Percentiles rank a stretch among this genome's conserved stretches.
Conservation (phyloP, 2,888 invertebrate genomes). For the Aricia artaxerxes region DNA sequence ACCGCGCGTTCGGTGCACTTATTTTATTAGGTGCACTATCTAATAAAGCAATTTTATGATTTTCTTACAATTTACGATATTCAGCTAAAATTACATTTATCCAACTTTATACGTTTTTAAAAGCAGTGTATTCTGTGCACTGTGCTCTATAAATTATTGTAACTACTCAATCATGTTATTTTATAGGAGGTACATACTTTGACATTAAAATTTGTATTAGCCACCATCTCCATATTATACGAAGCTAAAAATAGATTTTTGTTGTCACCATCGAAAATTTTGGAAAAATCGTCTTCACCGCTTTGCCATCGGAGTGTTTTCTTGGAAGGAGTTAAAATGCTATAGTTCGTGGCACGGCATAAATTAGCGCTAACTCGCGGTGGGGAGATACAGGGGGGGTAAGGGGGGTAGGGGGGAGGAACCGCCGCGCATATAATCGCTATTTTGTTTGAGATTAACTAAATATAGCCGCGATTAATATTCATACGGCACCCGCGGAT, state of each 20-base stretch:
- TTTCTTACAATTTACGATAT: too few relatives aligned
- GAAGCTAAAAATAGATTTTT: background rate
- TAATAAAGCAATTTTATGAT: too few relatives aligned
- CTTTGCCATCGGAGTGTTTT: constrained; percentile 43
- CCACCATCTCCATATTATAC: background rate
- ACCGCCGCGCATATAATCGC: constrained; percentile 77
- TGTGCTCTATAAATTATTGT: too few relatives aligned
- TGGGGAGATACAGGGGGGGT: background rate
- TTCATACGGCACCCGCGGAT: constrained; percentile 55
- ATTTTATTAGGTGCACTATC: too few relatives aligned
- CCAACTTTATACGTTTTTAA: too few relatives aligned
- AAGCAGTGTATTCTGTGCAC: too few relatives aligned
- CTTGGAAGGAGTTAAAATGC: constrained; percentile 79
- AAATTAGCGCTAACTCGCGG: constrained; percentile 72
- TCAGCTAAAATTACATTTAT: too few relatives aligned
- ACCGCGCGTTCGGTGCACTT: too few relatives aligned
- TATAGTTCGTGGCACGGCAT: constrained; percentile 78
- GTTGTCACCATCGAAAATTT: constrained; percentile 29
- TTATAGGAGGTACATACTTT: too few relatives aligned
- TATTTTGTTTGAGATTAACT: constrained; percentile 76
- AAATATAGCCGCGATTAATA: constrained; percentile 68
- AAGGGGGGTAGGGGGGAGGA: constrained; percentile 50
- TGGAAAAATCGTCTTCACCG: constrained; percentile 46
- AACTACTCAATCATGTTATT: too few relatives aligned
- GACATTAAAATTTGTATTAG: too few relatives aligned